Base-by-base conservation (phyloP, 1,140 invertebrate genomes). In the Pentalonia nigronervosa region DNA sequence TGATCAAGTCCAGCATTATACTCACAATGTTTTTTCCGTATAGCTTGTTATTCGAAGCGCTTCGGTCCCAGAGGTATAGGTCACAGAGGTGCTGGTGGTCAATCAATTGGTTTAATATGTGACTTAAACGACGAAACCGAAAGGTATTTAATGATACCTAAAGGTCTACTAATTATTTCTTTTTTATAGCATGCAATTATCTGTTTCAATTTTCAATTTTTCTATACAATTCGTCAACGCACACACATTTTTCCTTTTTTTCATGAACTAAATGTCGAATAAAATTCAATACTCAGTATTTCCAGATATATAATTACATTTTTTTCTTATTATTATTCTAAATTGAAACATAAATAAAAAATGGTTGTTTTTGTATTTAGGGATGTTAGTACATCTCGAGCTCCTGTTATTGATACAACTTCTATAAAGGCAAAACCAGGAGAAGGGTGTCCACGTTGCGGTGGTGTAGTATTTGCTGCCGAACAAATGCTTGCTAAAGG, bases 11-110 rank as follows among this genome's bases (percentile, higher is more conserved):
- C 86, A 21, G 34, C 25, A 50, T 88, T 47, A 92, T 23, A 94
- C 88, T 88, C 67, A 83, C 94, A 48, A 94, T 94, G 87, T 93
- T 94, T 94, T 95, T 96, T 94, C 95, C 89, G 36, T 95, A 94
- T 96, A 97, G 97, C 96, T 95, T 97, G 97, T 96, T 97, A 97
- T 96, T 96, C 97, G 94, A 97, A 97, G 96, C 97, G 97, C 95
- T 98, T 96, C 96, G 98, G 98, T 94, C 98, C 98, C 94, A 97
- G 98, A 95, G 98, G 98, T 94, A 97, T 98, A 95, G 98, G 98
- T 94, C 98, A 98, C 95, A 97, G 97, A 90, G 96, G 97, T 94
- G 98, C 98, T 94, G 96, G 97, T 94, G 97, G 97, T 94, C 97
- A 97, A 94, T 96, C 96, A 94, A 95, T 97, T 94, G 96, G 96